Conservation (phyloP, 2,888 invertebrate species). For the Orthonevra nobilis region DNA sequence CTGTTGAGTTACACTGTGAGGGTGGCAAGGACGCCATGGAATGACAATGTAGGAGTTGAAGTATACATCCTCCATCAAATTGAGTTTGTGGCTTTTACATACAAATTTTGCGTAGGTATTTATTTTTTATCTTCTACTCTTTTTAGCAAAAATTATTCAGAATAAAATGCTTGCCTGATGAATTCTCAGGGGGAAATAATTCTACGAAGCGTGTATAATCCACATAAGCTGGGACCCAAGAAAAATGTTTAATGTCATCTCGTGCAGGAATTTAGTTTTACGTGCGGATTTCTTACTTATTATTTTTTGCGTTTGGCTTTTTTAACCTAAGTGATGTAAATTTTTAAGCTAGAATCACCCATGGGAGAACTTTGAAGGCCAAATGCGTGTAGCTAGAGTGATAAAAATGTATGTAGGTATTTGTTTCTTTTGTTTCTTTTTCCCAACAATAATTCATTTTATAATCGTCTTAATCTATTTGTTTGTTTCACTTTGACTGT, state of each 20-base stretch:
- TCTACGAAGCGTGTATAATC: background rate
- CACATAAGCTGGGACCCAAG: background rate
- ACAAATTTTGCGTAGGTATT: background rate
- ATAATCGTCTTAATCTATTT: no score
- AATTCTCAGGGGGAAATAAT: background rate
- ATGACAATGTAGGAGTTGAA: background rate
- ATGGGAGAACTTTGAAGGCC: no score
- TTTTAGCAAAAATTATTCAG: background rate
- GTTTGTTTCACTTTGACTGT: no score
- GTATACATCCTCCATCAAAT: background rate
- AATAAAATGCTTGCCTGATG: background rate
- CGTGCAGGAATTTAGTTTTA: constrained; percentile 17
- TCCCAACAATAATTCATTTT: no score
- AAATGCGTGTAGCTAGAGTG: no score
- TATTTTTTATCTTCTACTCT: no score
- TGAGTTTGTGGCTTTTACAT: constrained; percentile 1
- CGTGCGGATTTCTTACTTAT: background rate
- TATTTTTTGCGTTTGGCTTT: no score
- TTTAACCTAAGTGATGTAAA: no score
- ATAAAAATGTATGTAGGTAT: no score
- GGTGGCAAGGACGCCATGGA: no score
- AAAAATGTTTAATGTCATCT: constrained; percentile 13
- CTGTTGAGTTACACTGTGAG: constrained; percentile 1
- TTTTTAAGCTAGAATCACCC: no score
- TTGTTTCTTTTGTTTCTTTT: no score